phyloP scores from a whole-genome alignment of 2,888 invertebrate species.

The Epinotia demarniana region DNA sequence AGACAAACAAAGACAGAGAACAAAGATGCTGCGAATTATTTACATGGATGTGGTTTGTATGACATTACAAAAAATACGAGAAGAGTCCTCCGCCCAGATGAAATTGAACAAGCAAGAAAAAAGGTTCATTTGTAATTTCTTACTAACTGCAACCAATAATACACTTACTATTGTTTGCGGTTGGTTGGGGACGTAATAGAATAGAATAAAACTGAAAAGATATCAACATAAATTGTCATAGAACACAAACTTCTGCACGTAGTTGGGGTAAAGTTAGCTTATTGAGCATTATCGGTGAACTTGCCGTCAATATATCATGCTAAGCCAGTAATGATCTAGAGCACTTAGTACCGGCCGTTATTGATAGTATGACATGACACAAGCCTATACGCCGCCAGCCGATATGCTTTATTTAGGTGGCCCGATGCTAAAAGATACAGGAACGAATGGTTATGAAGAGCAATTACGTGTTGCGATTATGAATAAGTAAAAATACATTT shows the following conservation, averaged over 20 bases:
- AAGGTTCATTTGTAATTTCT: no score
- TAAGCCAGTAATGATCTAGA: conserved; percentile 66
- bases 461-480: not conserved
- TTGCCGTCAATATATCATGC: conserved; percentile 66
- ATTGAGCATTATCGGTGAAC: conserved; percentile 63
- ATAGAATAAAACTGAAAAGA: conserved; percentile 6
- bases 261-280: conserved; percentile 56
- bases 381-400: conserved; percentile 24
- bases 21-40: no score
- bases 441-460: not conserved
- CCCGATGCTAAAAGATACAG: not conserved
- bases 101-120: no score
- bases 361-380: conserved; percentile 59
- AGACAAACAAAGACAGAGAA: no score
- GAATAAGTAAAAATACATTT: no score
- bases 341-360: conserved; percentile 65
- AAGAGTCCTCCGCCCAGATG: no score
- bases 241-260: conserved; percentile 54
- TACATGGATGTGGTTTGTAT: no score
- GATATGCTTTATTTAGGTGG: not conserved
- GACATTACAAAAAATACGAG: no score
- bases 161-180: no score
- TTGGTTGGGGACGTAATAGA: not conserved
- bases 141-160: no score
- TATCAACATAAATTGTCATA: conserved; percentile 2